These are phyloP conservation scores for Stenurella melanura DNA, from an alignment of 2,888 invertebrate species.

Conservation along the genomic window DNA sequence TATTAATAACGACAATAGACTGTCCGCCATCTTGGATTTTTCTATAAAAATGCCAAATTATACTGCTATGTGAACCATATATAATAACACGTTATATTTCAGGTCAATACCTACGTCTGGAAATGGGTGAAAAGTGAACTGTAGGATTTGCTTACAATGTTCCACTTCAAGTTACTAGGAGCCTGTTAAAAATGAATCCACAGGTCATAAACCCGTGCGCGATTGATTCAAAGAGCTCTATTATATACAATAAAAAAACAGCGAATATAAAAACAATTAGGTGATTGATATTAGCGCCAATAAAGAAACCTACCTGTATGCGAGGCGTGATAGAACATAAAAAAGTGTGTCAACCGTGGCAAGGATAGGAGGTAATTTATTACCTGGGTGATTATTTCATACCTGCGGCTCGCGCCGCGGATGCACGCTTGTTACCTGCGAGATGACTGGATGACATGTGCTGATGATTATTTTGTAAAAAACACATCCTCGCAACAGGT, in stretches of 20 bases:
- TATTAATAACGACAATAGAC: no score
- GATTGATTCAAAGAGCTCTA: no score
- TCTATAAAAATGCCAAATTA: no score
- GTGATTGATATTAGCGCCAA: not conserved
- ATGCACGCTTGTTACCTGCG: conserved; percentile 64
- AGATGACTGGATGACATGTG: conserved; percentile 47
- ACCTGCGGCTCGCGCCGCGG: conserved; percentile 54
- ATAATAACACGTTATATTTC: no score
- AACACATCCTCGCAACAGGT: not conserved
- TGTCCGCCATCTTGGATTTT: no score
- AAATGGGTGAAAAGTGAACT: no score
- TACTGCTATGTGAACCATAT: no score
- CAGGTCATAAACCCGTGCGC: no score
- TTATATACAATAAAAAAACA: not conserved
- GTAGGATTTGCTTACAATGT: no score
- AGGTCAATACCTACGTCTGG: no score
- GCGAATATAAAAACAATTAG: not conserved
- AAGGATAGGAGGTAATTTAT: conserved; percentile 57
- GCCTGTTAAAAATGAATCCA: no score
- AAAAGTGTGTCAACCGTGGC: conserved; percentile 58
- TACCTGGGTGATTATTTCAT: conserved; percentile 59
- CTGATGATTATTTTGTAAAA: not conserved
- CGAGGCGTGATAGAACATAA: conserved; percentile 24
- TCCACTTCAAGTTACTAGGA: no score
- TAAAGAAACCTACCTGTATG: conserved; percentile 9